Evolutionary conservation across 2,888 invertebrate species (phyloP).

Genomic region (Scaptomyza polygonia): DNA sequence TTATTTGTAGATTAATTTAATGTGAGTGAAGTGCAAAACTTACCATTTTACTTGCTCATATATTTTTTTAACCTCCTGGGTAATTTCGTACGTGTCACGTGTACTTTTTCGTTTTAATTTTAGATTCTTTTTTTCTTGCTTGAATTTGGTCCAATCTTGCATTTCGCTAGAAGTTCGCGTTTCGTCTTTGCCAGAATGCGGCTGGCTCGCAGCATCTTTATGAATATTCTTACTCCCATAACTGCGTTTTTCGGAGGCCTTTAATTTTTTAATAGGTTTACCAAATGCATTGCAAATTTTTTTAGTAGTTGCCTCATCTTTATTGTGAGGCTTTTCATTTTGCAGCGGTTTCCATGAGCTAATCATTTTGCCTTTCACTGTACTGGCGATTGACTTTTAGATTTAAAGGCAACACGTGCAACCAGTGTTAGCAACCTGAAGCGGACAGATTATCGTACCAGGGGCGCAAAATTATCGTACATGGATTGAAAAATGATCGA

Average conservation of each 20-base stretch:
- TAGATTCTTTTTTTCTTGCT: conserved; percentile 90
- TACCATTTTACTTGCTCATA: conserved; percentile 86
- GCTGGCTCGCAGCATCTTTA: conserved; percentile 13
- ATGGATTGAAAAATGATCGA: no score
- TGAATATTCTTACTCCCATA: conserved; percentile 15
- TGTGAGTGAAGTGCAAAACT: background rate
- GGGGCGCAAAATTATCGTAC: no score
- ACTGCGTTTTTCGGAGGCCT: conserved; percentile 6
- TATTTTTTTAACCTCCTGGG: conserved; percentile 86
- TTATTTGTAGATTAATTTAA: background rate
- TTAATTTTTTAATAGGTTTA: conserved; percentile 20
- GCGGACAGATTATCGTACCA: no score
- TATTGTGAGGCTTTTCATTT: background rate
- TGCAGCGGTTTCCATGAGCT: conserved; percentile 3
- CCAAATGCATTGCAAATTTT: background rate
- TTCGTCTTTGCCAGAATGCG: background rate
- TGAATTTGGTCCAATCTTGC: conserved; percentile 90
- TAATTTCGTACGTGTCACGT: conserved; percentile 85
- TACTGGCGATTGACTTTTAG: conserved; percentile 6
- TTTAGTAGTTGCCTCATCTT: background rate
- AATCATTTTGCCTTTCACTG: conserved; percentile 11
- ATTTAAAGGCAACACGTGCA: conserved; percentile 45
- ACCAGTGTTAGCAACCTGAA: no score
- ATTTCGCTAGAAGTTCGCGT: conserved; percentile 83
- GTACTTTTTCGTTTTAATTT: conserved; percentile 87